These are phyloP conservation scores for Momotus momota DNA, from an alignment of 2,797 vertebrate species.

Conservation along the genomic window DNA sequence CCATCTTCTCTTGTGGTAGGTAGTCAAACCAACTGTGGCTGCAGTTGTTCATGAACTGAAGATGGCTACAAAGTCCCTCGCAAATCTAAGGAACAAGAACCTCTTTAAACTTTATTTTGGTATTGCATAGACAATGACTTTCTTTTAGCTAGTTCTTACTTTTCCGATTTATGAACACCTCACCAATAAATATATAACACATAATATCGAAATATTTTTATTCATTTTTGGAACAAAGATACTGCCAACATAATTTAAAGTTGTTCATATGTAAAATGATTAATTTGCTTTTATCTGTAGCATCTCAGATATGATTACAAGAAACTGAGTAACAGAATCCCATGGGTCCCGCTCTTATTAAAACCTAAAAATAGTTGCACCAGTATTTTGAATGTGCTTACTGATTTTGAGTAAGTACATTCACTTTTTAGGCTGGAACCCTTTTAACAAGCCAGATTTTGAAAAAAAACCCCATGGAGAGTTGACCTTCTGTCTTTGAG, in stretches of 20 bases:
- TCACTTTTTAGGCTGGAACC: neutral
- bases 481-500: neutral
- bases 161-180: accelerated
- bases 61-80: neutral
- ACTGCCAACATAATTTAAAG: neutral
- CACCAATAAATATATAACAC: neutral
- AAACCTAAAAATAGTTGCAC: neutral
- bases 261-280: neutral
- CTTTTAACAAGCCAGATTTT: neutral
- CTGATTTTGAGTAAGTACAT: neutral
- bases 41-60: neutral
- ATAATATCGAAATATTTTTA: neutral
- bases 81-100: neutral
- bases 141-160: neutral
- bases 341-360: accelerated
- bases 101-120: neutral
- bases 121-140: neutral
- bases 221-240: neutral
- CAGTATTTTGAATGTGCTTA: neutral
- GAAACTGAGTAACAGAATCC: neutral
- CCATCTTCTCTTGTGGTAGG: neutral
- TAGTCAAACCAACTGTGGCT: accelerated
- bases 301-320: neutral
- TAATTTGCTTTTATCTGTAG: neutral
- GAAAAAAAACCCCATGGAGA: neutral